phyloP scores from a whole-genome alignment of 2,113 vertebrate genomes.

The Isurus oxyrinchus region DNA sequence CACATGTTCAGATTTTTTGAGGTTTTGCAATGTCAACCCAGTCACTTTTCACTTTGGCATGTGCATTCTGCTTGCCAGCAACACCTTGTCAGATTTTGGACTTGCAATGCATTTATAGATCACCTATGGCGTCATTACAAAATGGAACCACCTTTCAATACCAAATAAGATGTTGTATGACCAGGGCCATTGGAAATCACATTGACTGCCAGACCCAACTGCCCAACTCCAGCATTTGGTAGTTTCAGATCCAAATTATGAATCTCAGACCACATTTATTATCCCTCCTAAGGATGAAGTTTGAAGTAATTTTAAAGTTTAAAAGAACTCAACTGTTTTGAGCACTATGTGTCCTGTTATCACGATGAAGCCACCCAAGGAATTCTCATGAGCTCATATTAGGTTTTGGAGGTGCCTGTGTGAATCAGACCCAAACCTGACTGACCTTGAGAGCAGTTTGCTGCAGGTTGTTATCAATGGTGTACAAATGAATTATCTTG shows the following conservation, averaged over 20 bases:
- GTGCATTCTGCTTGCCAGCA: neutral
- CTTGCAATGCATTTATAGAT: neutral
- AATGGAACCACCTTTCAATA: neutral
- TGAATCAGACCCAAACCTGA: neutral
- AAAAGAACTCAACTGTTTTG: neutral
- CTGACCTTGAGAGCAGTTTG: neutral
- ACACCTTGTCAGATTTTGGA: neutral
- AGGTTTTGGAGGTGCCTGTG: neutral
- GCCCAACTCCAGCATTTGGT: neutral
- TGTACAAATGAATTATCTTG: neutral
- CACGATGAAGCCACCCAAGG: neutral
- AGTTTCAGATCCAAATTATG: neutral
- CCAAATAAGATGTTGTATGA: neutral
- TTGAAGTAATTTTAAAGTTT: neutral
- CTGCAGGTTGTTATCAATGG: neutral
- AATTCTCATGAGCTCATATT: neutral
- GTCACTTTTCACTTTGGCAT: neutral
- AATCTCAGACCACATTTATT: neutral
- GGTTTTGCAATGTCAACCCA: neutral
- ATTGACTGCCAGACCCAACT: neutral
- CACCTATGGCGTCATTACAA: neutral
- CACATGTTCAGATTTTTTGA: neutral
- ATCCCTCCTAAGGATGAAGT: neutral
- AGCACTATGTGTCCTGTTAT: neutral
- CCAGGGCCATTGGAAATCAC: neutral